A percentile compares a stretch with the other conserved stretches of the same genome.
phyloP scores from a whole-genome alignment of 2,888 invertebrate species.

The Ceraclea dissimilis region DNA sequence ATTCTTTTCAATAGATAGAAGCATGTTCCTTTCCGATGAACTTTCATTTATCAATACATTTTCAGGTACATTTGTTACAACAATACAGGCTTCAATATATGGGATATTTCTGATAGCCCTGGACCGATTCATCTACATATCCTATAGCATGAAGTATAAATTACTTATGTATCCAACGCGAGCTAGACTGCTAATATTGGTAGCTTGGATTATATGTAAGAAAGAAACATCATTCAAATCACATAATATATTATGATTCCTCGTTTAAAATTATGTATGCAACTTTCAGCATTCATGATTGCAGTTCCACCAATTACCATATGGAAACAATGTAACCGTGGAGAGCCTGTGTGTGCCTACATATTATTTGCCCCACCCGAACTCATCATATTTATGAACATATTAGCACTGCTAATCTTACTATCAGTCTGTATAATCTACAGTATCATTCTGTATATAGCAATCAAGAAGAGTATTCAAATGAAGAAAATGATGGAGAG shows the following conservation, averaged over 20 bases:
- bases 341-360: background rate
- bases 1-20: too few relatives aligned
- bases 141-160: background rate
- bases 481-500: conserved; percentile 26
- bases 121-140: background rate
- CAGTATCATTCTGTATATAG: background rate
- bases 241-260: too few relatives aligned
- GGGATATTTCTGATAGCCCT: background rate
- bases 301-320: background rate
- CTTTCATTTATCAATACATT: background rate
- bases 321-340: background rate
- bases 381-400: background rate
- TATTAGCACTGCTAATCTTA: background rate
- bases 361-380: background rate
- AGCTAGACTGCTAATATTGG: background rate
- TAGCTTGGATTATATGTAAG: background rate
- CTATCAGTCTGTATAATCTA: background rate
- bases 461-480: conserved; percentile 42
- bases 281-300: background rate
- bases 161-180: background rate
- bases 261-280: too few relatives aligned
- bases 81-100: background rate
- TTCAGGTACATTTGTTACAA: background rate
- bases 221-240: background rate
- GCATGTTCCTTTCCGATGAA: too few relatives aligned